Base-by-base conservation (phyloP, 2,113 vertebrate genomes). In the Nansenia antarctica region DNA sequence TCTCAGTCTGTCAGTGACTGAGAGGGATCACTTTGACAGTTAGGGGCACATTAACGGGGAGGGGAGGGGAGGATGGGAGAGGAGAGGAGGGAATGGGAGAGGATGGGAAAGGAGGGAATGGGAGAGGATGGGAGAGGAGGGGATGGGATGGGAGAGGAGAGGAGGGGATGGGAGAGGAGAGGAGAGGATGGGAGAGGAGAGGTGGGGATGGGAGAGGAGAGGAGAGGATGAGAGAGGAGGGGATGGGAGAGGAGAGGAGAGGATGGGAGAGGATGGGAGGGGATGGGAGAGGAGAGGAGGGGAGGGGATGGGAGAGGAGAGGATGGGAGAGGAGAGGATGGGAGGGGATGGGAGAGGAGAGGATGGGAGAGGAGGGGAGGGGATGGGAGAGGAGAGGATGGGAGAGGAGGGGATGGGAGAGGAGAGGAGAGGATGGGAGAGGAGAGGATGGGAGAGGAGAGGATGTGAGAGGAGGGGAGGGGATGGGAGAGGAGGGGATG, bases 1-100 rank as follows among this genome's bases (percentile, higher is more conserved):
- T 29, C 24, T 63, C 63, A 65, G 27, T 61, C 74, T 77, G 78
- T 76, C 34, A 14, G 57, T 66, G 80, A 37, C 37, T 27, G 31
- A 75, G 5, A 8, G 5, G 5, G 20, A 8, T 22, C 8, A 22
- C 27, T n/a, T n/a, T n/a, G n/a, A 58, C 72, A 65, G 34, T 55
- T 52, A 69, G 55, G 64, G 66, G 35, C 65, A 32, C 26, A n/a
- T 42, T 14, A 39, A 62, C 20, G 64, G 39, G 58, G 35, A 55
- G 64, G 52, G 18, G 47, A 52, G 47, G 15, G 7, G n/a, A n/a
- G 15, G n/a, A 18, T 2, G 3, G 4, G 47, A n/a, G 47, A 20
- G 47, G n/a, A 42, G 37, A 42, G 37, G 37, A 14, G 42, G 14
- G n/a, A 7, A 18, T 15, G 39, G 5, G 7, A 18, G n/a, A n/a